Evolutionary conservation across 2,888 invertebrate species (phyloP), one percentile per base, ranked within the genome.

Genomic region (Pedicia rivosa): DNA sequence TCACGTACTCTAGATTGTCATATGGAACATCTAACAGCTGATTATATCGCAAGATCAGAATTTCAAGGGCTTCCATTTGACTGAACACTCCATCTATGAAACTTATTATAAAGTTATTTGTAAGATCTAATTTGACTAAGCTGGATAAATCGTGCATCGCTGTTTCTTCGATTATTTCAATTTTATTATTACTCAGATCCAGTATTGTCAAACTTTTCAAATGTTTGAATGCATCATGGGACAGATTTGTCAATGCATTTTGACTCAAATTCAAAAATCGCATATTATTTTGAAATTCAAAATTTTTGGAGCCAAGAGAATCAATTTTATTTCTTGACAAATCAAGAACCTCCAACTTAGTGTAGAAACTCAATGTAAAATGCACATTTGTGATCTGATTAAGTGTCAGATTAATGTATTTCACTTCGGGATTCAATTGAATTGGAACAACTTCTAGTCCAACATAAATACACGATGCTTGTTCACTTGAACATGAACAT

Each of bases 401-500:
- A 54, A 76, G 71, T n/a, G 79, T 78, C 40, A 91, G 72, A 55
- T 82, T 80, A 53, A 91, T 78, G 59, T 78, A 74, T 36, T 74
- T 74, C 35, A 84, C 74, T 56, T 83, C 83, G 27, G 91, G 91
- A 60, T 88, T 88, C 46, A 88, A 68, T 55, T 86, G 86, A 48
- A 87, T 86, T 42, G 88, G 88, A 37, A 88, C 81, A 48, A 83
- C 78, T 56, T 83, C 83, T 46, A 88, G 70, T 42, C 72, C 73
- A 37, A 83, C 82, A 51, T 74, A 73, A 46, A 77, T 74, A 59
- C 88, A 88, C 45, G 75, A 72, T 45, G 72, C 64, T 36, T 78
- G 73, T 57, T 87, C 84, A 55, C 77, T 75, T 65, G 79, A 74
- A 67, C 88, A 88, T 44, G 70, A 68, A 59, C 88, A 88, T 49